phyloP scores from a whole-genome alignment of 2,797 vertebrate species.

The Eulemur mongoz region DNA sequence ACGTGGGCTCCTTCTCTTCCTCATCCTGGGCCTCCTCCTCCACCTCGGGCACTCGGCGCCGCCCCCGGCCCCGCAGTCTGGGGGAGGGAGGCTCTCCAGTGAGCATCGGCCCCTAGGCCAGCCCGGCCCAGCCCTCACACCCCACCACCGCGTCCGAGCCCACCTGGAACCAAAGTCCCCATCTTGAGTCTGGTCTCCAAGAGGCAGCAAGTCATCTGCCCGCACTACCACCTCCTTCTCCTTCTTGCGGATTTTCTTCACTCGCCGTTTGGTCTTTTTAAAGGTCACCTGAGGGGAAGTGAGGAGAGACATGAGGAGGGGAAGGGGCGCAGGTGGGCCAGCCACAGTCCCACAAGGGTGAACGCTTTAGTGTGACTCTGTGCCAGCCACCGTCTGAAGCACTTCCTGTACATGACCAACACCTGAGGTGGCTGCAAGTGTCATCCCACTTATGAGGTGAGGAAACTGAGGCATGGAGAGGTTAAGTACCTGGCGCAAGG shows the following conservation, averaged over 20 bases:
- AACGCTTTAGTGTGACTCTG: rapidly evolving
- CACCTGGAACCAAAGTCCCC: constrained; percentile 93
- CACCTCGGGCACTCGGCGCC: constrained; percentile 79
- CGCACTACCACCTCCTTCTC: constrained; percentile 81
- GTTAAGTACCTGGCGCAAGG: neutral
- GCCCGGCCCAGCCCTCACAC: rapidly evolving
- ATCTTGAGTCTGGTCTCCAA: constrained; percentile 84
- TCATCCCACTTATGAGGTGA: neutral
- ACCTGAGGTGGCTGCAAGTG: rapidly evolving
- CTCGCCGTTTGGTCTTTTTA: constrained; percentile 92
- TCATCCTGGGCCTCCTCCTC: constrained; percentile 75
- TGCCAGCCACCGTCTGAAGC: neutral
- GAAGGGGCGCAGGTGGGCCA: rapidly evolving
- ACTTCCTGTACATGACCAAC: neutral
- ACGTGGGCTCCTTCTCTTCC: constrained; percentile 40
- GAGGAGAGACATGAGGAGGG: rapidly evolving
- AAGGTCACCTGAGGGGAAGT: constrained; percentile 84
- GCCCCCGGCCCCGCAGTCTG: constrained; percentile 79
- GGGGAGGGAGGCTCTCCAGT: neutral
- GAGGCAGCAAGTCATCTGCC: constrained; percentile 81
- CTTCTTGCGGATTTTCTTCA: constrained; percentile 94
- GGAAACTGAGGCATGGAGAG: neutral
- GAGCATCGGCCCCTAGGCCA: rapidly evolving
- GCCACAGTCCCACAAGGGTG: rapidly evolving
- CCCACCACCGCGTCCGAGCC: neutral